Conservation (phyloP, 1,140 invertebrate species). For the Dendrolimus punctatus region DNA sequence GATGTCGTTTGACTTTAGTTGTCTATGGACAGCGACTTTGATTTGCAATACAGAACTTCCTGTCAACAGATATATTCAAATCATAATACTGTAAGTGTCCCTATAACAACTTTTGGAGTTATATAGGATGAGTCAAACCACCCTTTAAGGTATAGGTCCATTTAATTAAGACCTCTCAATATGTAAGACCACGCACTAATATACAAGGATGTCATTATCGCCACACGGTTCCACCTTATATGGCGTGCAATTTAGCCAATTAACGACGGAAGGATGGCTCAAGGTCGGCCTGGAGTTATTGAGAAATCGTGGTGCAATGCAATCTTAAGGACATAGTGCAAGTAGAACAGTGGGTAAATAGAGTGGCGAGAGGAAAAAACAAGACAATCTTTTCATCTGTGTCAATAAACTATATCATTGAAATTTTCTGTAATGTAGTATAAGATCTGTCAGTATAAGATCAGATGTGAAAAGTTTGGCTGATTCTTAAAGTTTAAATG, state of each 20-base stretch:
- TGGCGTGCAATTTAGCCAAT: conserved; percentile 51
- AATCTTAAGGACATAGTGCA: conserved; percentile 2
- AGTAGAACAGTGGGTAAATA: too few species aligned
- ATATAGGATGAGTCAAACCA: conserved; percentile 12
- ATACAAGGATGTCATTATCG: conserved; percentile 35
- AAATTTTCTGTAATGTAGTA: too few species aligned
- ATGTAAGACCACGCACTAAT: conserved; percentile 22
- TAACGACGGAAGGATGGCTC: conserved; percentile 35
- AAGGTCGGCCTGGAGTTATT: conserved; percentile 32
- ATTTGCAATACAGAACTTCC: conserved; percentile 13
- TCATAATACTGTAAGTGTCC: conserved; percentile 11
- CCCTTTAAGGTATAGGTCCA: conserved; percentile 7
- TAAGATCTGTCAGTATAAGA: too few species aligned
- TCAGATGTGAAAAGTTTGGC: too few species aligned
- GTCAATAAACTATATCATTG: too few species aligned
- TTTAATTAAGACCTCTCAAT: conserved; percentile 45
- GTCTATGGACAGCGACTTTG: too few species aligned
- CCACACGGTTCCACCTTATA: conserved; percentile 30
- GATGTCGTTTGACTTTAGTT: too few species aligned
- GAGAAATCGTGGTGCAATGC: conserved; percentile 25
- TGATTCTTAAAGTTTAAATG: too few species aligned
- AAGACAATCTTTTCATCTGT: too few species aligned
- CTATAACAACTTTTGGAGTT: conserved; percentile 5
- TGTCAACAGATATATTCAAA: not conserved
- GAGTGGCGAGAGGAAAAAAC: too few species aligned